Evolutionary conservation across 2,888 invertebrate genomes (phyloP).

Genomic region (Linnaemya vulpina): DNA sequence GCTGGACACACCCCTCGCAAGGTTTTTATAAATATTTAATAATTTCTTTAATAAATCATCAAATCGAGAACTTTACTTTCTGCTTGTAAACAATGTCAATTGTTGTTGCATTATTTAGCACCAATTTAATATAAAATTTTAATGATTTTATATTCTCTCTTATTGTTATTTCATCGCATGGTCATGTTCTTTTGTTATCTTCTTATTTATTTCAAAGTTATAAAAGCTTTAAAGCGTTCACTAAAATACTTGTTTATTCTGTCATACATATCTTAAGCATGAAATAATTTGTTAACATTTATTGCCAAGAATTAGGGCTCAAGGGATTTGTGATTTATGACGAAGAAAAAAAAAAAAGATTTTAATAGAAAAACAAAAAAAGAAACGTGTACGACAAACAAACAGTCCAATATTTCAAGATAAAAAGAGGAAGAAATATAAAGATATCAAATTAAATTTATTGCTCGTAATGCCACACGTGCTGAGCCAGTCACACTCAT

Average conservation of each 20-base stretch:
- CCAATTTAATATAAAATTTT: too few relatives aligned
- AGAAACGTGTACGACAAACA: slow-evolving; percentile 27
- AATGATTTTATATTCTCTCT: too few relatives aligned
- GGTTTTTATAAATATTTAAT: too few relatives aligned
- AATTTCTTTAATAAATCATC: too few relatives aligned
- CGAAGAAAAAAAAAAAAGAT: slow-evolving; percentile 3
- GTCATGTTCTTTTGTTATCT: not conserved
- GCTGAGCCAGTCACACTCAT: not conserved
- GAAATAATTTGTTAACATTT: slow-evolving; percentile 69
- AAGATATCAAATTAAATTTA: slow-evolving; percentile 79
- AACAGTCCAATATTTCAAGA: slow-evolving; percentile 37
- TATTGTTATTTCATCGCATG: not conserved
- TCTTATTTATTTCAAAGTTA: not conserved
- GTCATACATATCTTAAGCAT: slow-evolving; percentile 21
- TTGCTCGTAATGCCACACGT: slow-evolving; percentile 66
- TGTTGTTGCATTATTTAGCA: too few relatives aligned
- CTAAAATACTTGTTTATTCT: slow-evolving; percentile 29
- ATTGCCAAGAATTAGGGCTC: slow-evolving; percentile 60
- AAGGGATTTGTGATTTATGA: slow-evolving; percentile 77
- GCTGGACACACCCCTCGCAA: too few relatives aligned
- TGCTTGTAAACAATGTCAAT: too few relatives aligned
- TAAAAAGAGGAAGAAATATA: not conserved
- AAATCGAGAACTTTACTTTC: too few relatives aligned
- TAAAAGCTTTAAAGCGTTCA: slow-evolving; percentile 39
- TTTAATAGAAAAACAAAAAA: too few relatives aligned